Evolutionary conservation across 2,113 vertebrate species (phyloP), one percentile per base, ranked within the genome.

Genomic region (Pollachius pollachius): DNA sequence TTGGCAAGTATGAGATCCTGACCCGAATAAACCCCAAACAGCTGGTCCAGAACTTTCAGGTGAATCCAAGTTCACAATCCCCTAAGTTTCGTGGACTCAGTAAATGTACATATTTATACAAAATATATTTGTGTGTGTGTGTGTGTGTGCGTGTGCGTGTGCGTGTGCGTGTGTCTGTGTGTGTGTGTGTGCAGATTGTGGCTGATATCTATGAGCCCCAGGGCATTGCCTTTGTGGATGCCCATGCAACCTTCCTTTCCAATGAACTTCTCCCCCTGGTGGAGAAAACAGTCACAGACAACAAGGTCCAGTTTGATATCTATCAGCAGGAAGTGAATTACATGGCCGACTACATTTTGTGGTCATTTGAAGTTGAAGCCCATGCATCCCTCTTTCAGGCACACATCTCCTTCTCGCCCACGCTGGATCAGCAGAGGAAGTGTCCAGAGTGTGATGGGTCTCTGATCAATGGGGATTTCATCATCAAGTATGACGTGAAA

Each of bases 141-240:
- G n/a, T n/a, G n/a, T n/a, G n/a, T n/a, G n/a, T n/a, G n/a, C n/a
- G n/a, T n/a, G n/a, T n/a, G n/a, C n/a, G n/a, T n/a, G n/a, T n/a
- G n/a, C n/a, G n/a, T n/a, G n/a, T n/a, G n/a, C n/a, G n/a, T n/a
- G n/a, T n/a, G n/a, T n/a, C n/a, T n/a, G n/a, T n/a, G n/a, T 67
- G 52, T 69, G 63, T 66, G 15, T 64, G 25, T 66, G 17, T 80
- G 5, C 89, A 98, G 96, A 97, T 98, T 67, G 86, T 94, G 41
- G 83, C 93, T 76, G 88, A 95, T 70, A 93, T 98, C 79, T 96
- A 92, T 85, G 97, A 98, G 84, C 95, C 95, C 12, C 95, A 95
- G 67, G 96, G 95, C 13, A 93, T 98, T 79, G 75, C 85, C 64
- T 92, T 90, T 62, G 81, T 97, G 64, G 93, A 97, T 17, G 88